Percentiles rank a stretch among this genome's conserved stretches.
phyloP scores from a whole-genome alignment of 2,888 invertebrate genomes.

The Spicauda simplicius region DNA sequence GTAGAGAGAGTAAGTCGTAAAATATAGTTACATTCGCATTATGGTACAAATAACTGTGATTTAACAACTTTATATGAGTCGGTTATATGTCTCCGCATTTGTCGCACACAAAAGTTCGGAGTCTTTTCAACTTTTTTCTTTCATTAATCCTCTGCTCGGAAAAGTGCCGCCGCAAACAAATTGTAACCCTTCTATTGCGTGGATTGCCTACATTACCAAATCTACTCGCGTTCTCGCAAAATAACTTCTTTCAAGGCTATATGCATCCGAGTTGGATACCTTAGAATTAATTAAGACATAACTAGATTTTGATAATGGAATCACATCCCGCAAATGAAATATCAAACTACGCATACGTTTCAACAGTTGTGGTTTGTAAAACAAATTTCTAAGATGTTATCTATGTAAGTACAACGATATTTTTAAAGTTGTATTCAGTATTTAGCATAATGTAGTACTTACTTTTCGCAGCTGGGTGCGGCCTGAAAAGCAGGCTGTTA shows the following conservation, averaged over 20 bases:
- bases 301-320: no score
- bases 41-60: conserved; percentile 10
- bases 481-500: no score
- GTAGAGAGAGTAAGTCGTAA: no score
- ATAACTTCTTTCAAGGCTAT: not conserved
- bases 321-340: no score
- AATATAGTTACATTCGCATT: no score
- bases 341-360: no score
- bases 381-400: no score
- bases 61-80: conserved; percentile 14
- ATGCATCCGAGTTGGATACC: not conserved
- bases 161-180: conserved; percentile 34
- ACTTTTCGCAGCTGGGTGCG: no score
- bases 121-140: conserved; percentile 27
- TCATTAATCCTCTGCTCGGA: conserved; percentile 33
- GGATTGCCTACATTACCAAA: conserved; percentile 31
- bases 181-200: conserved; percentile 31
- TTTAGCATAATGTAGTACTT: no score
- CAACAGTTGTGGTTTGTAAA: no score
- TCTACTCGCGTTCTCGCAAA: conserved; percentile 13
- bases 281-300: not conserved
- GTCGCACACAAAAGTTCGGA: conserved; percentile 9
- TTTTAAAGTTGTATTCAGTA: no score
- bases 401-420: no score
- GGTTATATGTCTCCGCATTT: conserved; percentile 27